These are phyloP conservation scores for Oxytorus armatus DNA, from an alignment of 2,888 invertebrate species.

Conservation along the genomic window DNA sequence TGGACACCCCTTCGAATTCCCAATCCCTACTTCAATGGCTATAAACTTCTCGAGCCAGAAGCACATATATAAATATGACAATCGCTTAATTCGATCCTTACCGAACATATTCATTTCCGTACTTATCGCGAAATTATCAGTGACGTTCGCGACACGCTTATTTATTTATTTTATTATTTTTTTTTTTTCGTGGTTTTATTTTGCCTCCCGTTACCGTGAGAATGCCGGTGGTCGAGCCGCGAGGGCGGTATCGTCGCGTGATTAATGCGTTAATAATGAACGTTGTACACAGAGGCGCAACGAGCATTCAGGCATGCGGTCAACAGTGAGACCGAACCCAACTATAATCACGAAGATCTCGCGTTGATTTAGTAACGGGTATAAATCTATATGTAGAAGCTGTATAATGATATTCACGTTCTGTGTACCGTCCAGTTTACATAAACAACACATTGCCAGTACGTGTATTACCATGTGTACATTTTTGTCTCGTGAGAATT, in stretches of 20 bases:
- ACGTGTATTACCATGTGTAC: background rate
- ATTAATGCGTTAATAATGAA: constrained; percentile 63
- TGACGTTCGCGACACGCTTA: background rate
- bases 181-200: constrained; percentile 8
- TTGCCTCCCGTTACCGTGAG: constrained; percentile 25
- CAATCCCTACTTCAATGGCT: too few species aligned
- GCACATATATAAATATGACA: too few species aligned
- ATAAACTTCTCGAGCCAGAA: too few species aligned
- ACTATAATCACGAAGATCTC: constrained; percentile 32
- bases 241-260: constrained; percentile 44
- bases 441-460: constrained; percentile 42
- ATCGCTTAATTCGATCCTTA: too few species aligned
- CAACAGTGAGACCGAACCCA: constrained; percentile 4
- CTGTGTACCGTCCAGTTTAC: constrained; percentile 17
- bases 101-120: background rate
- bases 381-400: constrained; percentile 31
- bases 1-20: too few species aligned
- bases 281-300: constrained; percentile 36
- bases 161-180: constrained; percentile 16
- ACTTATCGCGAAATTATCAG: background rate
- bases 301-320: constrained; percentile 18
- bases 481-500: constrained; percentile 8
- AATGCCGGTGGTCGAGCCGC: background rate
- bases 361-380: constrained; percentile 56
- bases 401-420: background rate